Conservation (phyloP, 1,140 invertebrate species). For the Drosophila teissieri region DNA sequence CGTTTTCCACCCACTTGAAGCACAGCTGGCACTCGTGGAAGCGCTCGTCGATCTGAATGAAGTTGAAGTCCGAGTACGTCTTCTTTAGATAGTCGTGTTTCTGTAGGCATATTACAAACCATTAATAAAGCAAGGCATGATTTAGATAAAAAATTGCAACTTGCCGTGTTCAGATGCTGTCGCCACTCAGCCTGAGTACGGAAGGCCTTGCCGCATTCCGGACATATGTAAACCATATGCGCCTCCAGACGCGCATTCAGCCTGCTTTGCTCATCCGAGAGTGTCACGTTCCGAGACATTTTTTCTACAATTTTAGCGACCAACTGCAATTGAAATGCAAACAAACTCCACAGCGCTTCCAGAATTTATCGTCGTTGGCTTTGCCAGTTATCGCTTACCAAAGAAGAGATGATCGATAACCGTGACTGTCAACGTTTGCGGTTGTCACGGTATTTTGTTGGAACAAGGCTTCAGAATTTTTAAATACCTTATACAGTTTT, state of each 20-base stretch:
- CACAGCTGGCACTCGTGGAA: constrained; percentile 78
- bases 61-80: constrained; percentile 71
- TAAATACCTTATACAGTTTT: not conserved
- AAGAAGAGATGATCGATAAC: constrained; percentile 8
- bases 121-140: not conserved
- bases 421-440: not conserved
- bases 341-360: no score
- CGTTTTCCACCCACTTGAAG: constrained; percentile 78
- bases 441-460: not conserved
- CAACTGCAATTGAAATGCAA: no score
- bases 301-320: not conserved
- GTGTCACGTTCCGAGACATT: constrained; percentile 48
- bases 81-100: constrained; percentile 73
- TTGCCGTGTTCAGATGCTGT: constrained; percentile 68
- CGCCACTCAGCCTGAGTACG: constrained; percentile 76
- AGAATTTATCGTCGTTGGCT: no score
- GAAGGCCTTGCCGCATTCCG: constrained; percentile 75
- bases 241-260: constrained; percentile 69
- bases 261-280: constrained; percentile 65
- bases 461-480: not conserved
- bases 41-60: constrained; percentile 70
- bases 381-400: not conserved
- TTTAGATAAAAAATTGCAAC: not conserved
- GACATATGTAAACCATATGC: constrained; percentile 78
- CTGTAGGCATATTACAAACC: constrained; percentile 10